Evolutionary conservation across 2,797 vertebrate species (phyloP).

Genomic region (Ibycter americanus): DNA sequence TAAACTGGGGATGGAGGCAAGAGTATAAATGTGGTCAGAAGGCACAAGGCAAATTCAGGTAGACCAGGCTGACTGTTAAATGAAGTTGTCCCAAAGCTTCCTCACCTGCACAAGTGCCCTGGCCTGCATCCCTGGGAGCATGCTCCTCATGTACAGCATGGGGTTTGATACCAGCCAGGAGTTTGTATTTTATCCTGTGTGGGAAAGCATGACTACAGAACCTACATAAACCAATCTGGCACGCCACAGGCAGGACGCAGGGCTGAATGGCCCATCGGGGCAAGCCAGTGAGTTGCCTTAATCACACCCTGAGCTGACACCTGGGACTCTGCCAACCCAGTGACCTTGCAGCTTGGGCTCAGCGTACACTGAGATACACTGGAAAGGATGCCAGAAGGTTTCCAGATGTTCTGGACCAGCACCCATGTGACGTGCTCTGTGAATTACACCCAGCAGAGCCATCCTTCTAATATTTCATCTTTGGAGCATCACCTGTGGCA

Average conservation of each 20-base stretch:
- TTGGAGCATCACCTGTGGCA: not conserved
- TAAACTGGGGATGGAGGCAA: not conserved
- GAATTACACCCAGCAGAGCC: not conserved
- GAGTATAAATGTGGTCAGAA: not conserved
- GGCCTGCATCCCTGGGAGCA: not conserved
- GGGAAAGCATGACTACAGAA: not conserved
- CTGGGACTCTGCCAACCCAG: not conserved
- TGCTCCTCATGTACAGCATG: accelerated
- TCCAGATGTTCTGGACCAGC: not conserved
- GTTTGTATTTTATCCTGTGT: not conserved
- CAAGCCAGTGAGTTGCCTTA: not conserved
- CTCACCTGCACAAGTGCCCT: not conserved
- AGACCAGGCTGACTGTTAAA: not conserved
- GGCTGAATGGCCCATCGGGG: not conserved
- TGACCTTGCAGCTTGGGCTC: not conserved
- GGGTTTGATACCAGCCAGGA: not conserved
- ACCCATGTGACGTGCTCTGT: accelerated
- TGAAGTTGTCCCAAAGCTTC: not conserved
- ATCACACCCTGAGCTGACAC: not conserved
- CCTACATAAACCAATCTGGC: not conserved
- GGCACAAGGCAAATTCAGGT: not conserved
- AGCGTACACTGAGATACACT: not conserved
- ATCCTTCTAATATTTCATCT: not conserved
- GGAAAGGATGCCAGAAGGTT: not conserved
- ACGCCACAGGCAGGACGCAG: accelerated